Conservation (phyloP, 2,113 vertebrate species). For the Phocoena phocoena region DNA sequence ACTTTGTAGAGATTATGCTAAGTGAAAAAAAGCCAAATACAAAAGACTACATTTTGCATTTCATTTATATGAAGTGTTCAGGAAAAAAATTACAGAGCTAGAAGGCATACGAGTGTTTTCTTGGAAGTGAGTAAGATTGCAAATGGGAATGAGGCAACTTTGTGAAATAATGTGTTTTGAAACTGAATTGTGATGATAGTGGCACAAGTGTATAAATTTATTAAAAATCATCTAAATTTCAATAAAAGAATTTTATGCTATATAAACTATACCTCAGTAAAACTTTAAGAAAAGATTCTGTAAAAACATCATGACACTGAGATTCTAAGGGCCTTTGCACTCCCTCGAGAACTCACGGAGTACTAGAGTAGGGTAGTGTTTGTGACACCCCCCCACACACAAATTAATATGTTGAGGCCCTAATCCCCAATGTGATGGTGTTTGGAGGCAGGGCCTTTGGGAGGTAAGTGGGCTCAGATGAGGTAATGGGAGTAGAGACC, state of each 20-base stretch:
- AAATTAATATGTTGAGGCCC: background rate
- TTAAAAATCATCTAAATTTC: background rate
- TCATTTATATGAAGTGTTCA: background rate
- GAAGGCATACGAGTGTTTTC: background rate
- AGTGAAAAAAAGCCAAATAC: background rate
- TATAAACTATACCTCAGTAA: background rate
- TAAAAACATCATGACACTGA: background rate
- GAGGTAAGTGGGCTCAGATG: background rate
- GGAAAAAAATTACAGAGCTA: background rate
- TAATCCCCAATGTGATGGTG: background rate
- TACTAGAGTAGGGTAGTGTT: background rate
- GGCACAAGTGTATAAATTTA: background rate
- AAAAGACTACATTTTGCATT: background rate
- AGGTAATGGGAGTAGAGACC: background rate
- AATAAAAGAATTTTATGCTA: background rate
- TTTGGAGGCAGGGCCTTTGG: background rate
- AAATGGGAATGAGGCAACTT: background rate
- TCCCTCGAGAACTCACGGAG: background rate
- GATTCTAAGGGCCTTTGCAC: background rate
- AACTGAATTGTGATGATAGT: background rate
- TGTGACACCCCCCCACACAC: fast-evolving
- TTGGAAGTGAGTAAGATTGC: background rate
- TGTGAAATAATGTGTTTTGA: background rate
- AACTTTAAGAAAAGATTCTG: background rate
- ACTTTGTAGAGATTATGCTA: background rate